Evolutionary conservation across 2,113 vertebrate genomes (phyloP), one percentile per base, ranked within the genome.

Genomic region (Bufo gargarizans): DNA sequence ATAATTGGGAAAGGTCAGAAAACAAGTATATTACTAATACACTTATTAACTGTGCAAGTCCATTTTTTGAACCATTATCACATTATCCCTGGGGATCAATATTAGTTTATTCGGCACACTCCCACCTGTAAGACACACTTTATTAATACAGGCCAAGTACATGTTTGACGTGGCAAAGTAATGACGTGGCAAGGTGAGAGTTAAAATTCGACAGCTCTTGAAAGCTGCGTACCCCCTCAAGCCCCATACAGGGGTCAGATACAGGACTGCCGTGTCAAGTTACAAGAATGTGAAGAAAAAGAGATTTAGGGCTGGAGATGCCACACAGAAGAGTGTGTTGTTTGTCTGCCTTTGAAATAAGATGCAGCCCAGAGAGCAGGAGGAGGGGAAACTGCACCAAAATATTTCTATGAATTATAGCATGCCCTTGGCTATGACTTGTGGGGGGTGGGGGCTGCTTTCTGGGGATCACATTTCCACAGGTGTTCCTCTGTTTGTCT

Each of bases 321-420:
- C 92, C 92, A 89, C 93, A 91, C 93, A 89, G 93, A 92, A 93
- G 94, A 93, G 93, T 89, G 94, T 11, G 92, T 93, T 94, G 93
- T 94, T 95, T 93, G 94, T 91, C 91, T 89, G 91, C 93, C 94
- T 96, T 95, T 95, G 94, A 96, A 95, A 94, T 94, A 81, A 88
- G 93, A 95, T 94, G 90, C 93, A 79, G 91, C 87, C 0, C 63
- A 87, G 67, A 90, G 90, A 81, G 4, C 90, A 88, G 92, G 91
- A 87, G 89, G 88, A 87, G 91, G 89, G 84, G 86, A 63, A 91
- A 93, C 91, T 92, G 89, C 92, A 58, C 86, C 69, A 82, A 91
- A 92, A 91, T 84, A 83, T 80, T 84, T 90, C 92, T 91, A 91
- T 92, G 93, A 90, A 93, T 89, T 93, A 90, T 93, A 84, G 93